These are phyloP conservation scores for Lepidostoma basale DNA, from an alignment of 1,140 invertebrate species.

Conservation along the genomic window DNA sequence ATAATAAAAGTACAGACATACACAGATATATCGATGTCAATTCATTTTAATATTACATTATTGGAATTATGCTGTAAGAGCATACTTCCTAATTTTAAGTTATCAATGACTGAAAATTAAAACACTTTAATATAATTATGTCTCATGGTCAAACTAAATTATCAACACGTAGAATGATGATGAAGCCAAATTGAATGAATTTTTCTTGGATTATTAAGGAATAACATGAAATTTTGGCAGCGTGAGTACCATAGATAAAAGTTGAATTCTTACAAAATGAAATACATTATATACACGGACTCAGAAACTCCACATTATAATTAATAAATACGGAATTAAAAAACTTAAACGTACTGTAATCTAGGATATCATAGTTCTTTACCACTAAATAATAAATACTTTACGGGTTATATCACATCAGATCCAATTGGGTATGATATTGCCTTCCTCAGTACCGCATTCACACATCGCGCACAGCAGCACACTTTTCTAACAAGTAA, in stretches of 20 bases:
- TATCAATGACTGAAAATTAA: too few species aligned
- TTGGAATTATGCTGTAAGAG: background rate
- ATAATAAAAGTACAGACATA: background rate
- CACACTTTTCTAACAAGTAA: conserved; percentile 7
- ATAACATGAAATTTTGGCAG: too few species aligned
- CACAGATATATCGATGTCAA: too few species aligned
- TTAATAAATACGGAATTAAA: conserved; percentile 1
- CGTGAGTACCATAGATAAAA: background rate
- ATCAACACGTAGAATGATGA: too few species aligned
- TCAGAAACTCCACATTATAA: background rate
- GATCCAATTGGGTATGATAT: conserved; percentile 26
- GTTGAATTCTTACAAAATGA: too few species aligned
- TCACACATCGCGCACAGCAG: too few species aligned
- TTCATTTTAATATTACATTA: background rate
- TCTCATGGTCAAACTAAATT: too few species aligned
- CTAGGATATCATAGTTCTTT: conserved; percentile 16
- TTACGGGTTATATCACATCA: conserved; percentile 25
- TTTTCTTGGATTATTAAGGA: too few species aligned
- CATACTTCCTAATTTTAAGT: background rate
- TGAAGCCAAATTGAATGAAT: too few species aligned
- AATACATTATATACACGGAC: too few species aligned
- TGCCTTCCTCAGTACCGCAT: conserved; percentile 8
- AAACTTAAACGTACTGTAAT: background rate
- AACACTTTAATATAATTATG: too few species aligned
- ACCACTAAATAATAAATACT: conserved; percentile 19